phyloP scores from a whole-genome alignment of 2,888 invertebrate genomes.

The Sarcophaga carnaria region DNA sequence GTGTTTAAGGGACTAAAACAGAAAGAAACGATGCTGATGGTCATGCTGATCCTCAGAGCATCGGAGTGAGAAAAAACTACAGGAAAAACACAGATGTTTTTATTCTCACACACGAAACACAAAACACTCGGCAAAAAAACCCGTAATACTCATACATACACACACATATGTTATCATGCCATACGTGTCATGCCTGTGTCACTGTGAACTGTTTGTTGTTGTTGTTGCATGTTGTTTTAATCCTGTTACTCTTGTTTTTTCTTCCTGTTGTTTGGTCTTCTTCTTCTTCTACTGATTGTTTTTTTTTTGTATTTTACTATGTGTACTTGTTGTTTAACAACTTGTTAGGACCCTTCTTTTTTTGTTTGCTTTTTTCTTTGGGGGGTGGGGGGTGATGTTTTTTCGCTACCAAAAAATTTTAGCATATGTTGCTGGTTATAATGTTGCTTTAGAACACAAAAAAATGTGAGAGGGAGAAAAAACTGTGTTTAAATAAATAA shows the following conservation, averaged over 20 bases:
- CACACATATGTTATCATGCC: not conserved
- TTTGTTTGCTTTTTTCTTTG: not conserved
- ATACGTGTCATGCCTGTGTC: not conserved
- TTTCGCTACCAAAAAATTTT: constrained; percentile 3
- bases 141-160: not conserved
- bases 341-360: constrained; percentile 25
- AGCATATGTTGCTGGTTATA: constrained; percentile 38
- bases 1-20: not conserved
- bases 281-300: constrained; percentile 7
- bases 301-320: not conserved
- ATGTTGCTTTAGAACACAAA: not conserved
- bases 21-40: constrained; percentile 14
- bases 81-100: constrained; percentile 42
- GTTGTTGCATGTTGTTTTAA: not conserved
- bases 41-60: constrained; percentile 11
- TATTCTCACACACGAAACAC: constrained; percentile 15
- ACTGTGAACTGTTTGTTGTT: not conserved
- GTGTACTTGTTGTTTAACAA: constrained; percentile 44
- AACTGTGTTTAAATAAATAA: not conserved
- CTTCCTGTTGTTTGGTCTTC: not conserved
- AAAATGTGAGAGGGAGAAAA: not conserved
- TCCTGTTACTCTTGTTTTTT: constrained; percentile 12
- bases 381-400: not conserved
- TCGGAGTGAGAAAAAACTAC: not conserved
- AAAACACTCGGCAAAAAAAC: not conserved